Percentiles rank a stretch among this genome's conserved stretches.
Evolutionary conservation across 2,797 vertebrate genomes (phyloP).

Genomic region (Onychomys arenicola): DNA sequence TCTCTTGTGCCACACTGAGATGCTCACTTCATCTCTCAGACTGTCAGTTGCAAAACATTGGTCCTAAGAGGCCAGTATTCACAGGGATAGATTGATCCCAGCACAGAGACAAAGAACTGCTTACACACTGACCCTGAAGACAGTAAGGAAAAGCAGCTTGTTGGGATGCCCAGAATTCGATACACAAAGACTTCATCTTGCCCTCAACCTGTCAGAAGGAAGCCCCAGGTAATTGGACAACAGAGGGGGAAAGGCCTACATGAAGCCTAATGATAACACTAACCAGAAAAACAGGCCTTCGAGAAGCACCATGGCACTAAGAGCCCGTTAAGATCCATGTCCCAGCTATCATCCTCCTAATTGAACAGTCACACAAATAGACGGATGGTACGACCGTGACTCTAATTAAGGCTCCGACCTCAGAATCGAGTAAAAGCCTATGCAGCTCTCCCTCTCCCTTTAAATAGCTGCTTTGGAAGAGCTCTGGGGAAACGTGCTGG

Average conservation of each 20-base stretch:
- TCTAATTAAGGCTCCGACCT: constrained; percentile 79
- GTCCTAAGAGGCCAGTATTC: background rate
- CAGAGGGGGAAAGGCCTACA: constrained; percentile 16
- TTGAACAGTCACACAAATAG: constrained; percentile 81
- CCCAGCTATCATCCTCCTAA: constrained; percentile 75
- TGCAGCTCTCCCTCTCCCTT: background rate
- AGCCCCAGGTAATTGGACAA: background rate
- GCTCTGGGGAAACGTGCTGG: constrained; percentile 44
- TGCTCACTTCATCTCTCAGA: background rate
- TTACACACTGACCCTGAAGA: constrained; percentile 9
- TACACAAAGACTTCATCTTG: background rate
- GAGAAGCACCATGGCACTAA: constrained; percentile 49
- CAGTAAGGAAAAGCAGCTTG: background rate
- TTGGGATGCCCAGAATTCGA: background rate
- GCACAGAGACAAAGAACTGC: background rate
- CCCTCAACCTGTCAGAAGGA: constrained; percentile 44
- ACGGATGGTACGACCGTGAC: constrained; percentile 57
- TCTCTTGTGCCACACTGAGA: background rate
- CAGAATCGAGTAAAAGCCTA: constrained; percentile 68
- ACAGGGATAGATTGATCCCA: background rate
- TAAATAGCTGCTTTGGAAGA: constrained; percentile 56
- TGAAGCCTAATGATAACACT: constrained; percentile 72
- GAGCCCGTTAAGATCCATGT: constrained; percentile 78
- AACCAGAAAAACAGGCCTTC: background rate
- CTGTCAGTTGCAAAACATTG: background rate